phyloP scores from a whole-genome alignment of 2,888 invertebrate genomes.

The Aproaerema taeniolella region DNA sequence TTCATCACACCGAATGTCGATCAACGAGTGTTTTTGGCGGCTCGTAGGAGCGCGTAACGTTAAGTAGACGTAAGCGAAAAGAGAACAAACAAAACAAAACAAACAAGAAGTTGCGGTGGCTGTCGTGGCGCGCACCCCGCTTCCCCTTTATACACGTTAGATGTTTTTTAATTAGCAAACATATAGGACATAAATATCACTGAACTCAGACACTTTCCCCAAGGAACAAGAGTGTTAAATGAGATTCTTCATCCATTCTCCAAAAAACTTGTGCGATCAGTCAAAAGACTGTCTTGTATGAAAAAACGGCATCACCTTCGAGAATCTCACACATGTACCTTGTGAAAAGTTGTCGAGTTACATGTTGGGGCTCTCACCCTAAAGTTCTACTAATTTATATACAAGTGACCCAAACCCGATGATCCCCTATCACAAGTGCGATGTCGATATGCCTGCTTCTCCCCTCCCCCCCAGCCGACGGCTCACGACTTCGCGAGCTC shows the following conservation, averaged over 20 bases:
- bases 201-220: too few species aligned
- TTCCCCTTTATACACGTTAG: slow-evolving; percentile 16
- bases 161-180: too few species aligned
- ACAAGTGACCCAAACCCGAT: background rate
- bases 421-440: slow-evolving; percentile 17
- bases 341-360: too few species aligned
- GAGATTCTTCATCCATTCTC: too few species aligned
- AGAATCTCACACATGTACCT: too few species aligned
- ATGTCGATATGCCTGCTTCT: slow-evolving; percentile 27
- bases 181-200: too few species aligned
- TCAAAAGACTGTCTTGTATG: too few species aligned
- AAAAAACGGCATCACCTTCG: too few species aligned
- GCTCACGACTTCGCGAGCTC: slow-evolving; percentile 1
- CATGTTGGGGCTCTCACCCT: too few species aligned
- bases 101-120: slow-evolving; percentile 59
- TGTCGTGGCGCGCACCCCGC: slow-evolving; percentile 26
- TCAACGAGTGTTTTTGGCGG: slow-evolving; percentile 43
- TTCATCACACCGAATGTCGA: slow-evolving; percentile 43
- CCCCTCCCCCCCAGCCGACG: slow-evolving; percentile 26
- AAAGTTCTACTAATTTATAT: background rate
- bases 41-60: slow-evolving; percentile 48
- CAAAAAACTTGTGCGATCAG: too few species aligned
- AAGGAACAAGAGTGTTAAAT: too few species aligned
- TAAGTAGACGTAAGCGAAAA: slow-evolving; percentile 61
- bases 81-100: slow-evolving; percentile 72